Evolutionary conservation across 92 coral and sea anemone genomes (phyloP).

Genomic region (Epizoanthus stellaris): DNA sequence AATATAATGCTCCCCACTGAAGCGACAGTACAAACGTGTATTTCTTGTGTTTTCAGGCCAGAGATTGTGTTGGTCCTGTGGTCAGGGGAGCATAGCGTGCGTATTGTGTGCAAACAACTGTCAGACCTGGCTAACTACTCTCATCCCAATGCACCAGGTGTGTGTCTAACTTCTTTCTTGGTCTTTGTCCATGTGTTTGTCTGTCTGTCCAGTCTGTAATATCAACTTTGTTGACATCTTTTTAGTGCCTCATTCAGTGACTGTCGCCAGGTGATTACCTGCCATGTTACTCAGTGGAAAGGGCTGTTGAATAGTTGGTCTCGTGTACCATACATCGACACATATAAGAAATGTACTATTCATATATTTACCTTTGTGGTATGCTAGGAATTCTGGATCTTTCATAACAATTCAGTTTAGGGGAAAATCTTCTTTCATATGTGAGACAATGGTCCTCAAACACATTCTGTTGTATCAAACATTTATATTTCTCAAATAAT

Average conservation of each 20-base stretch:
- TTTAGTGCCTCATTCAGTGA: neutral
- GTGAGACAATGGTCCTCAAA: too few relatives aligned
- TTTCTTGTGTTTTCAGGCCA: conserved; percentile 52
- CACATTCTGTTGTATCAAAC: too few relatives aligned
- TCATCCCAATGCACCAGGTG: conserved; percentile 91
- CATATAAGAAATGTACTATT: too few relatives aligned
- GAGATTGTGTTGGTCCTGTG: conserved; percentile 79
- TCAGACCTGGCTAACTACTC: conserved; percentile 87
- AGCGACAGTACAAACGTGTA: neutral
- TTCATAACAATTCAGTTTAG: too few relatives aligned
- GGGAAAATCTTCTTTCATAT: too few relatives aligned
- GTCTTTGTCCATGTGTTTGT: neutral
- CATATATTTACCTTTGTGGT: too few relatives aligned
- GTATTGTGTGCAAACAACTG: conserved; percentile 78
- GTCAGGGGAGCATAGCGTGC: conserved; percentile 72
- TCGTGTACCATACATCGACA: too few relatives aligned
- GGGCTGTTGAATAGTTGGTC: too few relatives aligned
- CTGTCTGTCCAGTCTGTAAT: neutral
- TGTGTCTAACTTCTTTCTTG: neutral
- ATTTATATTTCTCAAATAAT: too few relatives aligned
- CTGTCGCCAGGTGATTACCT: neutral
- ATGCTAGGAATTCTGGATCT: too few relatives aligned
- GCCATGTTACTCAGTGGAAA: too few relatives aligned
- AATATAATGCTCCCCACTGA: too few relatives aligned
- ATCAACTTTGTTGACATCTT: neutral